Conservation (phyloP, 2,888 invertebrate species). For the Trypoxylon attenuatum region DNA sequence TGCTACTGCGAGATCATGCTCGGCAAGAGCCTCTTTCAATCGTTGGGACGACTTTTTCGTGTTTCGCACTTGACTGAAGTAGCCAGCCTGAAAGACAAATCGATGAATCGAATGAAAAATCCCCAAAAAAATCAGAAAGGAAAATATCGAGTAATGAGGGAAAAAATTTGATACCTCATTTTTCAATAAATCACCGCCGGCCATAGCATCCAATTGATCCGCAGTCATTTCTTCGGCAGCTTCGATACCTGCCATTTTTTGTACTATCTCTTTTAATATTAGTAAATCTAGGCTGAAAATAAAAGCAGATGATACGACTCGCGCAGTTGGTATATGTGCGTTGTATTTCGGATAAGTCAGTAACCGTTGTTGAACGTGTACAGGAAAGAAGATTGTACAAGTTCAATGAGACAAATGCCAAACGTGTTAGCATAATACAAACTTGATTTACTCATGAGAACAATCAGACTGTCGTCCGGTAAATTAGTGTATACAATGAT, state of each 20-base stretch:
- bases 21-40: slow-evolving; percentile 95
- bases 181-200: slow-evolving; percentile 95
- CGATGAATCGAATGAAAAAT: not conserved
- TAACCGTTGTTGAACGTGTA: too few species aligned
- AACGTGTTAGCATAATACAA: too few species aligned
- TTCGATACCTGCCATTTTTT: slow-evolving; percentile 99
- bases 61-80: slow-evolving; percentile 97
- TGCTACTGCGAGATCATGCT: slow-evolving; percentile 94
- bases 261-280: slow-evolving; percentile 96
- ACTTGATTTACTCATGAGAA: too few species aligned
- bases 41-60: slow-evolving; percentile 96
- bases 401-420: too few species aligned
- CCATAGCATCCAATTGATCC: slow-evolving; percentile 97
- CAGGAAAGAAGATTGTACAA: too few species aligned
- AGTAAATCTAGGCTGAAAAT: slow-evolving; percentile 87
- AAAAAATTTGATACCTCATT: slow-evolving; percentile 84
- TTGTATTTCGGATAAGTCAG: too few species aligned
- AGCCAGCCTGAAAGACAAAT: slow-evolving; percentile 86
- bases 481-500: too few species aligned
- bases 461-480: too few species aligned
- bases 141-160: not conserved
- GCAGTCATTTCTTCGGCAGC: slow-evolving; percentile 96
- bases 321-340: not conserved
- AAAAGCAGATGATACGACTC: slow-evolving; percentile 35
- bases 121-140: too few species aligned